phyloP scores from a whole-genome alignment of 2,888 invertebrate species.

The Eilema depressum region DNA sequence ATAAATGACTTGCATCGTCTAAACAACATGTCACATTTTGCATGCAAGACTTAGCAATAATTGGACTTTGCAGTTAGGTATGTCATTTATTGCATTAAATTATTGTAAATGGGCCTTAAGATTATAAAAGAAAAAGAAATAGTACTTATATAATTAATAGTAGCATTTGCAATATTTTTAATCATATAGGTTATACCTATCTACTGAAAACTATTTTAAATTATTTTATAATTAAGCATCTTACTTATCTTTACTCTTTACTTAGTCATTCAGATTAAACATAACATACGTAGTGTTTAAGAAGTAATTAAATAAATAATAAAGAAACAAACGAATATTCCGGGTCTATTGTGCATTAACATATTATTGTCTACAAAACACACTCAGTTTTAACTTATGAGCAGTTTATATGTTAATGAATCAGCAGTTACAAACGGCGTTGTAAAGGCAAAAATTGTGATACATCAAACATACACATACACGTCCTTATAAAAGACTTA shows the following conservation, averaged over 20 bases:
- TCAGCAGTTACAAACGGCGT: constrained; percentile 10
- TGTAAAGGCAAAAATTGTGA: constrained; percentile 10
- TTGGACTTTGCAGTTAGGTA: too few species aligned
- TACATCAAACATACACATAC: not conserved
- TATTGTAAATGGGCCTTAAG: too few species aligned
- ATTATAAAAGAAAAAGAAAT: not conserved
- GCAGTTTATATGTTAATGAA: constrained; percentile 22
- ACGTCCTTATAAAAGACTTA: constrained; percentile 22
- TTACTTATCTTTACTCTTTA: too few species aligned
- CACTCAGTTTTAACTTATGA: constrained; percentile 11
- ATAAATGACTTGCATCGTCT: too few species aligned
- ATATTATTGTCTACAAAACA: constrained; percentile 21
- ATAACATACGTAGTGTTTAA: constrained; percentile 24
- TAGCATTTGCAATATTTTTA: not conserved
- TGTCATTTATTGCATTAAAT: too few species aligned
- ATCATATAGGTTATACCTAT: not conserved
- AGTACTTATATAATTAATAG: too few species aligned
- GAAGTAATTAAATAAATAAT: constrained; percentile 22
- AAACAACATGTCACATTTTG: too few species aligned
- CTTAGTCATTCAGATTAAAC: constrained; percentile 10
- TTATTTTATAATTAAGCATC: constrained; percentile 8
- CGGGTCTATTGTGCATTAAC: constrained; percentile 19
- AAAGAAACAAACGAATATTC: constrained; percentile 16
- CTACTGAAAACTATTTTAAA: constrained; percentile 7
- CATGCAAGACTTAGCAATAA: too few species aligned